These are phyloP conservation scores for Conus betulinus DNA, from an alignment of 1,140 invertebrate species.

Conservation along the genomic window DNA sequence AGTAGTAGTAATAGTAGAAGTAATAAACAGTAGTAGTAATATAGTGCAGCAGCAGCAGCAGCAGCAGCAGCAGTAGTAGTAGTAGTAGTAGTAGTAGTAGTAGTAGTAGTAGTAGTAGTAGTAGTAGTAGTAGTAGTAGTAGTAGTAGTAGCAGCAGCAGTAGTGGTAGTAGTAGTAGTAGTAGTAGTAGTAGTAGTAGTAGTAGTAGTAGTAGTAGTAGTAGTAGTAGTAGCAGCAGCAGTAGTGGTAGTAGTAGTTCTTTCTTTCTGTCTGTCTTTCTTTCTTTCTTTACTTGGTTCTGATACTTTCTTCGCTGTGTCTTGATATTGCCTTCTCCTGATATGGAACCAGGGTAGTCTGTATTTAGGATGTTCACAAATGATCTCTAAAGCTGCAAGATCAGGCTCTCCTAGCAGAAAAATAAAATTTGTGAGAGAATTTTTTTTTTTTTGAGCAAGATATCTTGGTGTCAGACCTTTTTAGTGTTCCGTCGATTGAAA, in stretches of 20 bases:
- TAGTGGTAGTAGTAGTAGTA: slow-evolving; percentile 29
- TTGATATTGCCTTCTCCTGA: no score
- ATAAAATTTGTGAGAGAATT: no score
- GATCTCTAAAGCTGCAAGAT: no score
- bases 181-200: slow-evolving; percentile 21
- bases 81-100: neutral
- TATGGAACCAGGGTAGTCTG: no score
- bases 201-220: slow-evolving; percentile 23
- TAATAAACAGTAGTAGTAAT: neutral
- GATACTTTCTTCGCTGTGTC: no score
- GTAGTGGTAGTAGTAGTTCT: slow-evolving; percentile 22
- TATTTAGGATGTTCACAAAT: no score
- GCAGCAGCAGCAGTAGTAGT: neutral
- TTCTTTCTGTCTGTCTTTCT: no score
- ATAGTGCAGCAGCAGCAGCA: neutral
- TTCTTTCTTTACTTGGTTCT: no score
- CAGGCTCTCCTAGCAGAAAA: no score
- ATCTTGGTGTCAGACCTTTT: no score
- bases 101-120: neutral
- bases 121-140: neutral
- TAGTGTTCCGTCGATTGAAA: no score
- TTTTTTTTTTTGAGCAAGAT: no score
- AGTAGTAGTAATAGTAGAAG: neutral
- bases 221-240: slow-evolving; percentile 19
- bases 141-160: slow-evolving; percentile 14